These are phyloP conservation scores for Leptodactylus fuscus DNA, from an alignment of 2,113 vertebrate genomes.

Conservation along the genomic window DNA sequence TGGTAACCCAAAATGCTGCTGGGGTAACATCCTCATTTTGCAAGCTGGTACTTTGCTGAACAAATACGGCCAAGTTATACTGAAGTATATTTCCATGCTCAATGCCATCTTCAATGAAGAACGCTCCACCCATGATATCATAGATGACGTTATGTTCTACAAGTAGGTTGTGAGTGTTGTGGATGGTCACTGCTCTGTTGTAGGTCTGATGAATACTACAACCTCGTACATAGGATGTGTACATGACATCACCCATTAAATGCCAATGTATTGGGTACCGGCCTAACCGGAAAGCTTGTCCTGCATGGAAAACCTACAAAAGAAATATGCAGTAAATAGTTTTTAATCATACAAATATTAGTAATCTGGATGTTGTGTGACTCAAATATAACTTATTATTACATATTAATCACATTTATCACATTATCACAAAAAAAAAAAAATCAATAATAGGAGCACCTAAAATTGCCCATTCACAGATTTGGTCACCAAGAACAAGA, in stretches of 20 bases:
- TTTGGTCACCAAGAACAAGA: no score
- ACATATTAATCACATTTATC: no score
- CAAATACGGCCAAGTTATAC: slow-evolving; percentile 86
- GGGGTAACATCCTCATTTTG: slow-evolving; percentile 89
- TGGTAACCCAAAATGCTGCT: slow-evolving; percentile 87
- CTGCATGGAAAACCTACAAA: slow-evolving; percentile 79
- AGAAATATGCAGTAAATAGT: not conserved
- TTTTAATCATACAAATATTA: no score
- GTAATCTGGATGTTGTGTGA: no score
- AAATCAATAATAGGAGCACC: no score
- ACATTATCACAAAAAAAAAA: no score
- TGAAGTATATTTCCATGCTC: slow-evolving; percentile 84
- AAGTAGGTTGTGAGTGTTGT: slow-evolving; percentile 84
- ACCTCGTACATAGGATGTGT: slow-evolving; percentile 82
- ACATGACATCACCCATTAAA: slow-evolving; percentile 80
- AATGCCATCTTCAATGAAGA: slow-evolving; percentile 89
- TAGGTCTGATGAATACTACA: slow-evolving; percentile 84
- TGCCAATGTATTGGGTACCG: slow-evolving; percentile 89
- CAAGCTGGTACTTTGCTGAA: slow-evolving; percentile 86
- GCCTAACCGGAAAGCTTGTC: slow-evolving; percentile 85
- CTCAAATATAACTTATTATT: no score
- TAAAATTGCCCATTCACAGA: no score
- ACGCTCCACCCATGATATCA: slow-evolving; percentile 84
- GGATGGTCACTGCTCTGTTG: slow-evolving; percentile 86
- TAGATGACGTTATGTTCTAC: slow-evolving; percentile 86